Conservation (phyloP, 2,113 vertebrate species). For the Bufo gargarizans region DNA sequence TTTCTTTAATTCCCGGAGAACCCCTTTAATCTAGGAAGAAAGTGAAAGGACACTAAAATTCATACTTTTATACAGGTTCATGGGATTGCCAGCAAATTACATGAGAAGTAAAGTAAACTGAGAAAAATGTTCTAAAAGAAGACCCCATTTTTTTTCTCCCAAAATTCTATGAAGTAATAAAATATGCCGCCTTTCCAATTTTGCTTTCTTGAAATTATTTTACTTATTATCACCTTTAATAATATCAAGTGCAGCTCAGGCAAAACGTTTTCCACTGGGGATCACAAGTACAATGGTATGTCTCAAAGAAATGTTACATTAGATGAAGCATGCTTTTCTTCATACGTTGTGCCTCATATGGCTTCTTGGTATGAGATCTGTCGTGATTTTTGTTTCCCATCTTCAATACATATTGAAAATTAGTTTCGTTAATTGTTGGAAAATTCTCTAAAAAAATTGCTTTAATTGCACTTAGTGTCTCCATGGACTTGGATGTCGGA, state of each 20-base stretch:
- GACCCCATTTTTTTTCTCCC: too few relatives aligned
- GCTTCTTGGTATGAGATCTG: not conserved
- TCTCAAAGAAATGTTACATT: not conserved
- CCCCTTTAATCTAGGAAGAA: too few relatives aligned
- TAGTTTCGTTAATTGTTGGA: not conserved
- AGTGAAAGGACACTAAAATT: too few relatives aligned
- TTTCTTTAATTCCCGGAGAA: too few relatives aligned
- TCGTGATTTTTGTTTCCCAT: not conserved
- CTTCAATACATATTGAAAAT: not conserved
- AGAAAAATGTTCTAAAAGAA: too few relatives aligned
- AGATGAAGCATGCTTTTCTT: not conserved
- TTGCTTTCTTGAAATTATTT: too few relatives aligned
- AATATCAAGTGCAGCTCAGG: not conserved
- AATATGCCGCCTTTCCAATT: too few relatives aligned
- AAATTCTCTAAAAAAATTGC: conserved; percentile 1
- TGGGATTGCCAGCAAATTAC: too few relatives aligned
- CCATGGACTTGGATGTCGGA: conserved; percentile 21
- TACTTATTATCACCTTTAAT: not conserved
- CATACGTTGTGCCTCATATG: not conserved
- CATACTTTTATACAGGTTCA: too few relatives aligned
- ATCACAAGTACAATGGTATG: not conserved
- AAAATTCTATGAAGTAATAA: too few relatives aligned
- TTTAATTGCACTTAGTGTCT: conserved; percentile 12
- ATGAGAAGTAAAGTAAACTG: too few relatives aligned
- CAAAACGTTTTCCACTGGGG: not conserved